phyloP scores from a whole-genome alignment of 1,140 invertebrate species.

The Trachelipus rathkii region DNA sequence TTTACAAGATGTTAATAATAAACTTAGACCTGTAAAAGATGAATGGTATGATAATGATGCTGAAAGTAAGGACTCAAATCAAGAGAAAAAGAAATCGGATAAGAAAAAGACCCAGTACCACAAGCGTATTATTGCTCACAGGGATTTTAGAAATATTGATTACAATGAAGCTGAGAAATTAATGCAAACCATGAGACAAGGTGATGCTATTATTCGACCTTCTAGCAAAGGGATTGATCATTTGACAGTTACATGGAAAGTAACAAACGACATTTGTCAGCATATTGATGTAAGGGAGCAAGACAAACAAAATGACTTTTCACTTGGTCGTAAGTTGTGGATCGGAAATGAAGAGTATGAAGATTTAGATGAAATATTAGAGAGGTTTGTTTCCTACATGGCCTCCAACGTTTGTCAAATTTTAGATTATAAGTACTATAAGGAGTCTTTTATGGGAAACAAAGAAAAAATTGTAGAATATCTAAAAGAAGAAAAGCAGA shows the following conservation, averaged over 20 bases:
- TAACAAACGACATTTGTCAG: slow-evolving; percentile 86
- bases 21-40: slow-evolving; percentile 86
- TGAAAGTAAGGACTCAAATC: slow-evolving; percentile 73
- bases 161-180: slow-evolving; percentile 87
- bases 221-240: slow-evolving; percentile 93
- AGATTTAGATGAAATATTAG: slow-evolving; percentile 98
- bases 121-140: slow-evolving; percentile 95
- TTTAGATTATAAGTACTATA: slow-evolving; percentile 68
- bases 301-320: slow-evolving; percentile 95
- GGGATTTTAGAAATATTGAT: slow-evolving; percentile 93
- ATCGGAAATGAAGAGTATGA: slow-evolving; percentile 91
- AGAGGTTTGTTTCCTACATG: slow-evolving; percentile 93
- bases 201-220: slow-evolving; percentile 91
- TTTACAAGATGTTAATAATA: slow-evolving; percentile 80
- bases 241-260: slow-evolving; percentile 97
- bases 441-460: slow-evolving; percentile 47
- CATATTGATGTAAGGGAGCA: slow-evolving; percentile 94
- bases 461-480: slow-evolving; percentile 80
- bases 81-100: slow-evolving; percentile 73
- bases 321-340: slow-evolving; percentile 80
- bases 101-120: slow-evolving; percentile 77
- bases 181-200: slow-evolving; percentile 87
- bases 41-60: slow-evolving; percentile 84
- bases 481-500: slow-evolving; percentile 77
- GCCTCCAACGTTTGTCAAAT: slow-evolving; percentile 85